Evolutionary conservation across 2,888 invertebrate genomes (phyloP).

Genomic region (Luperina testacea): DNA sequence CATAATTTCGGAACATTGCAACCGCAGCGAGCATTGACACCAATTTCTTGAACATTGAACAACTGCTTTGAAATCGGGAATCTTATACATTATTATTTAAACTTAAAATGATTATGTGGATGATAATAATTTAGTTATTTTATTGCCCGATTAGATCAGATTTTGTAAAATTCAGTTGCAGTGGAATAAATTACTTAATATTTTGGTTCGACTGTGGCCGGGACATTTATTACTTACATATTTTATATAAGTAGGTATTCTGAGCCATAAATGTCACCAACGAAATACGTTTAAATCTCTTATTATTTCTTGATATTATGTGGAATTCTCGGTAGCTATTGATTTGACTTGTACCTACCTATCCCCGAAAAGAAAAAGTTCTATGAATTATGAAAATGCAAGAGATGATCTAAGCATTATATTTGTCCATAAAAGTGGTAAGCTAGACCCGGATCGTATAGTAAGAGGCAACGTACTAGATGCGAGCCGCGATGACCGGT

Average conservation of each 20-base stretch:
- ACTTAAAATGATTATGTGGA: conserved; percentile 51
- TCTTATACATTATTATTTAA: conserved; percentile 67
- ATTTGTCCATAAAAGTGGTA: conserved; percentile 62
- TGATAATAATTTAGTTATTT: conserved; percentile 58
- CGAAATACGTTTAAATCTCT: background rate
- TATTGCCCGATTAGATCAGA: conserved; percentile 25
- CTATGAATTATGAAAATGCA: conserved; percentile 4
- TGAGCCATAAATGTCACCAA: conserved; percentile 9
- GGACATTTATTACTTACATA: conserved; percentile 16
- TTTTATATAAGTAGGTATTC: background rate
- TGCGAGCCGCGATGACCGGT: conserved; percentile 78
- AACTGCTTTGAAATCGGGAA: conserved; percentile 76
- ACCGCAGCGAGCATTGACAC: conserved; percentile 90
- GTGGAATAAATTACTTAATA: conserved; percentile 17
- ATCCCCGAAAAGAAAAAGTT: background rate
- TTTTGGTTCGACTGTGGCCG: background rate
- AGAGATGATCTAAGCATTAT: conserved; percentile 31
- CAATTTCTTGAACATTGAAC: conserved; percentile 85
- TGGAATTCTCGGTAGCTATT: conserved; percentile 6
- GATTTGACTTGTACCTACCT: background rate
- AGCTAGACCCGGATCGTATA: conserved; percentile 67
- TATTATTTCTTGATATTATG: background rate
- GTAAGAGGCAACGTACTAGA: conserved; percentile 73
- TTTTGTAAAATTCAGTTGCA: conserved; percentile 13
- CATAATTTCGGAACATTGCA: conserved; percentile 88